Evolutionary conservation across 1,140 invertebrate genomes (phyloP), one percentile per base, ranked within the genome.

Genomic region (Diabrotica undecimpunctata): DNA sequence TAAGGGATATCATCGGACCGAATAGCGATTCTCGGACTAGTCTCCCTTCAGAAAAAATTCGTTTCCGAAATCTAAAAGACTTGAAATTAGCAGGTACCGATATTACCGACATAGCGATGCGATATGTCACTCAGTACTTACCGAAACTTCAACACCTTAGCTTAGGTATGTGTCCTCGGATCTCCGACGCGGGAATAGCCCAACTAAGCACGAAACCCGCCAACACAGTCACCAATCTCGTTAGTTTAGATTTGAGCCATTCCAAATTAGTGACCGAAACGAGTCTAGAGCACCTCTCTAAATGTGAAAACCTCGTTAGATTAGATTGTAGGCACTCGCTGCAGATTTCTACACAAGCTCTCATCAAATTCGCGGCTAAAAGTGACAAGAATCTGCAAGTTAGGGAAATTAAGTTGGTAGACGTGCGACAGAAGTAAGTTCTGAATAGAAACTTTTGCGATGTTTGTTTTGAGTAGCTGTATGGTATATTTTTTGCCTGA

Each of bases 111-210:
- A 87, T 93, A 12, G 89, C 94, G 0, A 83, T 97, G 70, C 84
- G 91, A 11, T 87, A 92, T 61, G 86, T 95, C 5, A 86, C 87
- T 0, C 88, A 94, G 78, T 89, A 93, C 72, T 73, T 95, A 55
- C 87, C 88, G 0, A 82, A 85, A 70, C 77, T 97, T 52, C 82
- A 86, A 25, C 84, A 86, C 54, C 79, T 97, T 54, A 91, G 95
- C 80, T 80, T 96, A 8, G 94, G 91, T 11, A 91, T 89, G 38
- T 96, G 94, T 79, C 87, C 89, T 41, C 84, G 91, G n/a, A 84
- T 97, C 8, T 93, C 92, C 0, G 93, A 96, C 77, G 90, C 90
- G 6, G 94, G 93, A 37, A 89, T 96, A n/a, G 90, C 92, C 4
- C 90, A 93, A 74, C 82, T 97, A 37, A 87, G 87, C 9, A 85